Evolutionary conservation across 2,113 vertebrate genomes (phyloP), one percentile per base, ranked within the genome.

Genomic region (Origma solitaria): DNA sequence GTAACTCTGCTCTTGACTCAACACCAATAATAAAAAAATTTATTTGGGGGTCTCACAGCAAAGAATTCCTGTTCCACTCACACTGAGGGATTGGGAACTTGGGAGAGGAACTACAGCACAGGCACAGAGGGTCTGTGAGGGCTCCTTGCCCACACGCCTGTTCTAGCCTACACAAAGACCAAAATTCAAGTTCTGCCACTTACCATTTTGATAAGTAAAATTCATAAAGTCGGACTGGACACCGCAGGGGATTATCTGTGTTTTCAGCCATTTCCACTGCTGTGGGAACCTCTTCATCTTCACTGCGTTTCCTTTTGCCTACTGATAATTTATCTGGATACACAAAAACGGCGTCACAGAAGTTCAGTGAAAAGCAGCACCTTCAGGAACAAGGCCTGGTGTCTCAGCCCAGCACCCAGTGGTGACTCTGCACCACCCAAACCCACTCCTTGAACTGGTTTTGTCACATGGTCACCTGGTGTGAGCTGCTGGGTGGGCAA

Each of bases 131-230:
- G 23, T 47, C 30, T 33, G 38, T 31, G 64, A 8, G 31, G 49
- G 38, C 33, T 71, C 49, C 56, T 40, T 83, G 38, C 35, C 44
- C 65, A 56, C 42, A 35, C 2, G 17, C 38, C 51, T 56, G 40
- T 3, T 65, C 7, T 15, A 35, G 16, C n/a, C 15, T 28, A 38
- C 6, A 30, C 5, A 66, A 19, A n/a, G 25, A 65, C 18, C 23
- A 42, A 47, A 88, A 24, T 3, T 14, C 40, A 58, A 37, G 15
- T 12, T 80, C 49, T 64, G 12, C 19, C 37, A 97, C 98, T 97
- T 90, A 99, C 99, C 99, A 99, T 97, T 99, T 99, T 37, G 99
- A 99, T 77, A 99, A 97, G 97, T 99, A 99, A 92, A 99, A 99
- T 91, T 99, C 99, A 58, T 99, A 99, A 23, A 99, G 99, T 78